Evolutionary conservation across 1,140 invertebrate species (phyloP), one percentile per base, ranked within the genome.

Genomic region (Eulimnadia texana): DNA sequence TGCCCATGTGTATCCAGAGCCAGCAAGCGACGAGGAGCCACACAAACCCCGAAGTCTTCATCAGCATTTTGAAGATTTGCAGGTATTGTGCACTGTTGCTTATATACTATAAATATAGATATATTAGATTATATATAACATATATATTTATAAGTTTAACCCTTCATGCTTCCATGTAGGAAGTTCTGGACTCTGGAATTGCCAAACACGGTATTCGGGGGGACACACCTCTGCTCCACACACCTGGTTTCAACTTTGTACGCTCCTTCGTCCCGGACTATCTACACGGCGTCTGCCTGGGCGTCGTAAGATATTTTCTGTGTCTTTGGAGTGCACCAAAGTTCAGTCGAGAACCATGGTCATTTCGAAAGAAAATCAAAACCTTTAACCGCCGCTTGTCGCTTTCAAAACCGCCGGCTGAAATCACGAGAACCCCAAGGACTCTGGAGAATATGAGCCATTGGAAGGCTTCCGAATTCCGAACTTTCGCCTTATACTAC

Each of bases 401-500:
- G 9, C 9, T 1, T 51, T 63, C 19, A 33, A n/a, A 63, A 24
- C 62, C 67, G 42, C 66, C 64, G 22, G 29, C 22, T 51, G 67
- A 68, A 57, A 55, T 67, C 2, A 65, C 42, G 24, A 63, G 66
- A 62, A 64, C 64, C 0, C 60, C 63, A 33, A 22, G 64, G 53
- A 64, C 62, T 2, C 50, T 68, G 22, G 56, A 55, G 49, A 60
- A 69, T 0, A 3, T 60, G 13, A 61, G 62, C 9, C 53, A 42
- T 16, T 68, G 65, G 63, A 70, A 69, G 60, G 69, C 68, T n/a
- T 63, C 64, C 0, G 66, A 70, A 51, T 70, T 58, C 54, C 66
- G 62, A 55, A 65, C 61, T 2, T 68, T 65, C 58, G 33, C 66
- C n/a, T 54, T 69, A 0, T 59, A 62, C 19, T 67, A 67, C 63